These are phyloP conservation scores for Sturnira hondurensis DNA, from an alignment of 2,113 vertebrate species.

Conservation along the genomic window DNA sequence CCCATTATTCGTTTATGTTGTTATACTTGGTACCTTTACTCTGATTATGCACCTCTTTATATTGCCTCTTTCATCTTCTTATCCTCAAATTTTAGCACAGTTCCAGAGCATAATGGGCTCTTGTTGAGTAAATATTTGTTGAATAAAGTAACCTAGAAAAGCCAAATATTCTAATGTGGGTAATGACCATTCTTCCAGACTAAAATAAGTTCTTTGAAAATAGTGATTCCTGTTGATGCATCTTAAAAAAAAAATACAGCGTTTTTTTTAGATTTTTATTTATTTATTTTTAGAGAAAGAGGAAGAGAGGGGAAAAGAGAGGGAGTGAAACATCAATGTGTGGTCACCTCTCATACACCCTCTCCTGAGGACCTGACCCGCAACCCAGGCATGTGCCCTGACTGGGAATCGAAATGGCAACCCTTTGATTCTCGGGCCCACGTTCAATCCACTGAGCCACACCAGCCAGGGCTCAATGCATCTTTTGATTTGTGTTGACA, in stretches of 20 bases:
- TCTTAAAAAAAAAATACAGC: neutral
- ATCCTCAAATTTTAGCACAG: neutral
- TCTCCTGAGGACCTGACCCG: no score
- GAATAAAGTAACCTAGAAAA: neutral
- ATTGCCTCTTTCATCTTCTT: neutral
- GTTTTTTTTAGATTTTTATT: no score
- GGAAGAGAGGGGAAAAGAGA: no score
- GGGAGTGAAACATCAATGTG: no score
- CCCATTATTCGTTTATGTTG: neutral
- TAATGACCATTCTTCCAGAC: neutral
- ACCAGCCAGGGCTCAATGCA: neutral
- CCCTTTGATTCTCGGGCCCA: no score
- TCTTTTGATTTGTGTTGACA: neutral
- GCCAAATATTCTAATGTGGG: neutral
- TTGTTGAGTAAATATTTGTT: neutral
- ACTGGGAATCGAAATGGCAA: no score
- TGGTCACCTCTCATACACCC: no score
- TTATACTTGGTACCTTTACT: neutral
- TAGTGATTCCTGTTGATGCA: neutral
- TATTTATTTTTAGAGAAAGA: no score
- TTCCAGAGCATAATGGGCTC: neutral
- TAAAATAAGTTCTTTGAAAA: slow-evolving; percentile 9
- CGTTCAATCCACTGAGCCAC: no score
- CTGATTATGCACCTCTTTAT: neutral
- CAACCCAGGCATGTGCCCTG: no score